Evolutionary conservation across 1,140 invertebrate species (phyloP), one percentile per base, ranked within the genome.

Genomic region (Heliconius melpomene): DNA sequence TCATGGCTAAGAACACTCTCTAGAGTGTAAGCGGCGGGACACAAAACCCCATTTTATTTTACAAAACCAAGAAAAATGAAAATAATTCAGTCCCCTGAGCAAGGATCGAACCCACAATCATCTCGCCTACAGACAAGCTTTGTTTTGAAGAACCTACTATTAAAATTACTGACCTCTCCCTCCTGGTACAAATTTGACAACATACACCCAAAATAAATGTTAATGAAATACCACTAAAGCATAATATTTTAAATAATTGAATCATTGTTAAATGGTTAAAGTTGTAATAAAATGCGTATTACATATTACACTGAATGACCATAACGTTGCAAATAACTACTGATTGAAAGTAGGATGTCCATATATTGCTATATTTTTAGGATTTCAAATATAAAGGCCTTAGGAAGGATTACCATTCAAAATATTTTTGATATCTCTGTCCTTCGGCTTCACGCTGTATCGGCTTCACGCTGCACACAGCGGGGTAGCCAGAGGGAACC

Each of bases 141-240:
- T 46, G 40, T 46, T 1, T 1, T 46, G 40, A 46, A 46, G 16
- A 46, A 2, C 40, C 8, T 16, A 3, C 11, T 11, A 66, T 8
- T 23, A 66, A 13, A 66, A 66, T 13, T n/a, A 66, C 60, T 66
- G n/a, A 66, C 60, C 60, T 66, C 7, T 66, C 60, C 13, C 23
- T 9, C 60, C 23, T 66, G 9, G 60, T 66, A 66, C 60, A 66
- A 66, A 66, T 66, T 66, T 66, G 60, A 66, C 60, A 9, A 29
- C 11, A 66, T 26, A 66, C 60, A 26, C 60, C 20, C 23, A 66
- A 66, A 26, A 66, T 66, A 0, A 66, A 29, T 16, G 13, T 9
- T 5, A n/a, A 29, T 13, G 11, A 29, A 29, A 66, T 26, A 26
- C n/a, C 60, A 26, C 9, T 29, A 5, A 29, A 66, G 29, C 60